A percentile compares a stretch with the other conserved stretches of the same genome.
Conservation (phyloP, 2,113 vertebrate species). For the Microtus montanus region DNA sequence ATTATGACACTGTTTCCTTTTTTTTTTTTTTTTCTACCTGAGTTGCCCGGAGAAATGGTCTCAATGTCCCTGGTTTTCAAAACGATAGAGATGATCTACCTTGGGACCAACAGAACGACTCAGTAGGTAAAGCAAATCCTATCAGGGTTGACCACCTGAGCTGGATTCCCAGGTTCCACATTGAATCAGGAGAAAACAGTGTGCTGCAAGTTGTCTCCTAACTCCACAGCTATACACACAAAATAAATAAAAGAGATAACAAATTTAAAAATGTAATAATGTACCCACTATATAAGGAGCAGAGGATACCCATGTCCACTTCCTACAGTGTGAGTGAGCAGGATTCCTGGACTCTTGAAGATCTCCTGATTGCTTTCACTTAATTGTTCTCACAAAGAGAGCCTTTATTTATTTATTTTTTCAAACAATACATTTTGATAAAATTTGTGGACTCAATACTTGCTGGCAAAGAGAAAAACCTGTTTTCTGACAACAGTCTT, state of each 20-base stretch:
- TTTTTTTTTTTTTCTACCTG: not conserved
- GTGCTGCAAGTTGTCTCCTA: not conserved
- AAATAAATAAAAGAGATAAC: not conserved
- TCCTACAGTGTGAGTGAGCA: not conserved
- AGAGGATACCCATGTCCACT: too few species aligned
- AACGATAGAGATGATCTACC: not conserved
- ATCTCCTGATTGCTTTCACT: not conserved
- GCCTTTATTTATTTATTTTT: not conserved
- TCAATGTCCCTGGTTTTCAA: not conserved
- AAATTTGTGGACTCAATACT: too few species aligned
- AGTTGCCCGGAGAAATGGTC: fast-evolving
- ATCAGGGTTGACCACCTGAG: too few species aligned
- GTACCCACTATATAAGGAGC: not conserved
- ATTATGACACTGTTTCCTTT: not conserved
- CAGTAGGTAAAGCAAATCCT: not conserved
- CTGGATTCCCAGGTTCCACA: too few species aligned
- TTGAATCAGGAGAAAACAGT: not conserved
- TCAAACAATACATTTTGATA: not conserved
- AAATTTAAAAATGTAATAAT: not conserved
- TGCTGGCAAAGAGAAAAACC: not conserved
- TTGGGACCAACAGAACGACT: not conserved
- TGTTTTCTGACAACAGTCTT: not conserved
- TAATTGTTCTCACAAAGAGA: not conserved
- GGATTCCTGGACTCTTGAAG: not conserved
- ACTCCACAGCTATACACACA: not conserved